Evolutionary conservation across 1,140 invertebrate genomes (phyloP), one percentile per base, ranked within the genome.

Genomic region (Eupristina koningsbergeri): DNA sequence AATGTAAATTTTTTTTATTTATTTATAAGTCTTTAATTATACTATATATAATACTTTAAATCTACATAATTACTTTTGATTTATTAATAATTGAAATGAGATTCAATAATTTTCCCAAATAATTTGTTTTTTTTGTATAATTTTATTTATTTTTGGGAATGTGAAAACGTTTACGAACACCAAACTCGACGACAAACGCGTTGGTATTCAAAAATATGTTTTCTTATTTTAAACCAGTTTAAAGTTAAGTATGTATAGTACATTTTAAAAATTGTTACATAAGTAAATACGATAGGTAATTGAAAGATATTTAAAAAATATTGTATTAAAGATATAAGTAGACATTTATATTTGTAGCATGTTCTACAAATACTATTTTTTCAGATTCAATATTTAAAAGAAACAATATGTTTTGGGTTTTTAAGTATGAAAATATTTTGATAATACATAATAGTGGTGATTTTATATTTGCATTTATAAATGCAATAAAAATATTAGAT

Each of bases 151-250:
- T 31, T 15, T 67, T 67, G 13, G 9, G 64, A 36, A 36, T 39
- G 34, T 67, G 15, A 67, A 67, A 34, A 67, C n/a, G 9, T 36
- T 67, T 15, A 67, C 13, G 64, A 36, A 67, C 1, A 67, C 36
- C 64, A 67, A 67, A 36, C 34, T 22, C 34, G 15, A 36, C 31
- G 63, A 67, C 64, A 67, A 34, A 67, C 22, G 64, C 6, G 31
- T 64, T 29, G 64, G 64, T 67, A 67, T 34, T 34, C 64, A 34
- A 67, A 36, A 67, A 67, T 36, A 22, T 71, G 41, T 71, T 71
- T 71, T 71, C 39, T 71, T 41, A 31, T 71, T 71, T 71, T 71
- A 71, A 71, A 71, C 39, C 36, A 71, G 36, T 31, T 71, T 41
- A 41, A 71, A 71, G 34, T 39, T 69, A 69, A 69, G 15, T 71